Evolutionary conservation across 2,113 vertebrate genomes (phyloP).

Genomic region (Lampris incognitus): DNA sequence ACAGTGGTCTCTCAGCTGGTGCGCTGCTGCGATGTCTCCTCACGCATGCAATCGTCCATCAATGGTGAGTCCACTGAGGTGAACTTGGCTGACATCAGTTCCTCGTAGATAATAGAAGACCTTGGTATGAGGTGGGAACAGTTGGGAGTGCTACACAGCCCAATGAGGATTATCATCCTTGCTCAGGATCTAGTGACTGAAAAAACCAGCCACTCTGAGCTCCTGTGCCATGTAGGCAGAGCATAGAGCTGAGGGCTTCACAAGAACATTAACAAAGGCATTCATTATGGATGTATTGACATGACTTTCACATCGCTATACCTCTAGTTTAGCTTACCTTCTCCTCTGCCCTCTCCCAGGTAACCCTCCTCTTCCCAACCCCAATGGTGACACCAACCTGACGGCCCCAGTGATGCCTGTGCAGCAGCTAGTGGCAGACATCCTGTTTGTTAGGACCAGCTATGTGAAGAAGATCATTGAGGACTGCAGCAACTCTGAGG

Average conservation of each 20-base stretch:
- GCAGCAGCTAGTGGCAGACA: slow-evolving; percentile 97
- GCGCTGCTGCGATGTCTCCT: slow-evolving; percentile 97
- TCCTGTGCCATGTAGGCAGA: slow-evolving; percentile 56
- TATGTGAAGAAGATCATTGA: slow-evolving; percentile 99
- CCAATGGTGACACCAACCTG: slow-evolving; percentile 96
- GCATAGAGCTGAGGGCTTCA: slow-evolving; percentile 77
- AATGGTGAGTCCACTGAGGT: slow-evolving; percentile 84
- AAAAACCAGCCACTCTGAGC: slow-evolving; percentile 69
- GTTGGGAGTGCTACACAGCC: slow-evolving; percentile 33
- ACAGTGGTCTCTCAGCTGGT: slow-evolving; percentile 97
- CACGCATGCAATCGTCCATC: slow-evolving; percentile 98
- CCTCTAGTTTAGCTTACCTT: background rate
- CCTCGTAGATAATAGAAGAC: background rate
- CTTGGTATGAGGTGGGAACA: background rate
- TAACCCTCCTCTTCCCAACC: slow-evolving; percentile 96
- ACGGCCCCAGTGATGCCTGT: slow-evolving; percentile 96
- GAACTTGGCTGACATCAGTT: background rate
- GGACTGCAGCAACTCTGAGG: slow-evolving; percentile 99
- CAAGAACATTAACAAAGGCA: background rate
- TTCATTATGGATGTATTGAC: background rate
- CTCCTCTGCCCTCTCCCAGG: slow-evolving; percentile 78
- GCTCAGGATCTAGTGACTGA: slow-evolving; percentile 81
- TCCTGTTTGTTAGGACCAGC: slow-evolving; percentile 98
- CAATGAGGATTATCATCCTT: slow-evolving; percentile 81
- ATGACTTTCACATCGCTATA: background rate